These are phyloP conservation scores for Crioceris asparagi DNA, from an alignment of 2,888 invertebrate species.

Conservation along the genomic window DNA sequence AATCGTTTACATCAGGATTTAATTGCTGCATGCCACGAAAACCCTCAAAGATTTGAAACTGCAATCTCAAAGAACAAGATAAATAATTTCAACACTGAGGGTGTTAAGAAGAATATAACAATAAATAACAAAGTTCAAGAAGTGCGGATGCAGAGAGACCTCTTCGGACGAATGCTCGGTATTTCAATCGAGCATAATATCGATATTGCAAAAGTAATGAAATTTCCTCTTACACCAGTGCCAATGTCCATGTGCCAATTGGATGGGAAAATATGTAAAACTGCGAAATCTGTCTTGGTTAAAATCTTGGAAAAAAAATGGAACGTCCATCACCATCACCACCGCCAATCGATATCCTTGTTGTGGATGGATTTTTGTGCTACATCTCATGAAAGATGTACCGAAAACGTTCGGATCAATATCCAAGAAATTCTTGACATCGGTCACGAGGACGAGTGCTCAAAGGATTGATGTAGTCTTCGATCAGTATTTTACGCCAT, in stretches of 20 bases:
- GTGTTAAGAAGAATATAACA: slow-evolving; percentile 4
- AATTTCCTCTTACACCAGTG: slow-evolving; percentile 10
- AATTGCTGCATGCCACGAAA: slow-evolving; percentile 4
- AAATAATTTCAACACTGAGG: slow-evolving; percentile 3
- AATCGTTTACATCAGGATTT: slow-evolving; percentile 3
- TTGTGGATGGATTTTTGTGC: too few relatives aligned
- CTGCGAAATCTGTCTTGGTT: slow-evolving; percentile 9
- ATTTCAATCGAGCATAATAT: slow-evolving; percentile 7
- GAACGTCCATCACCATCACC: too few relatives aligned
- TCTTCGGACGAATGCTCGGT: slow-evolving; percentile 6
- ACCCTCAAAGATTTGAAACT: slow-evolving; percentile 5
- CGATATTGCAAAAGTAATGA: slow-evolving; percentile 7
- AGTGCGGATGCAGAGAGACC: slow-evolving; percentile 9
- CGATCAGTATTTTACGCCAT: not conserved
- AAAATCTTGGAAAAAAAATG: slow-evolving; percentile 7
- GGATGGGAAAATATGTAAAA: slow-evolving; percentile 12
- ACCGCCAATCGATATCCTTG: too few relatives aligned
- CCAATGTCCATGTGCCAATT: slow-evolving; percentile 10
- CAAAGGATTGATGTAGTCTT: not conserved
- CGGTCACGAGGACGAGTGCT: too few relatives aligned
- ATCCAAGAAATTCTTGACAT: not conserved
- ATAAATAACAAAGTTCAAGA: slow-evolving; percentile 5
- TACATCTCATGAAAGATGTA: slow-evolving; percentile 1
- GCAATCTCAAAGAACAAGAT: slow-evolving; percentile 1
- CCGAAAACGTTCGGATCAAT: not conserved